A percentile compares a stretch with the other conserved stretches of the same genome.
Conservation (phyloP, 1,140 invertebrate species). For the Drosophila insularis region DNA sequence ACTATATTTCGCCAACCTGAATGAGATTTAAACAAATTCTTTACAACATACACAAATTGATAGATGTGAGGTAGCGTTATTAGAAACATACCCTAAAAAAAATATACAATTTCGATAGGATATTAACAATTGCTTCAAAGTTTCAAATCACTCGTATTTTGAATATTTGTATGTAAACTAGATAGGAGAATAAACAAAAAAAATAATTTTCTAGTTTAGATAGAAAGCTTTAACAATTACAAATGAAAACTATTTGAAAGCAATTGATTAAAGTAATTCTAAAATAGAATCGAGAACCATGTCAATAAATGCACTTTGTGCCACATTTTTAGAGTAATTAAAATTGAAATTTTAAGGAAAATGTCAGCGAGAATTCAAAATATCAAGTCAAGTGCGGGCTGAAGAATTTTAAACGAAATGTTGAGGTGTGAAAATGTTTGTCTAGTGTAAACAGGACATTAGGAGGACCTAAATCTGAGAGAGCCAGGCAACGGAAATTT, state of each 20-base stretch:
- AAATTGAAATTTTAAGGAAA: background rate
- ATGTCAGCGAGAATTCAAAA: background rate
- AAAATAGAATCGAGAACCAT: background rate
- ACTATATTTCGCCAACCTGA: background rate
- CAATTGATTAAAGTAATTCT: background rate
- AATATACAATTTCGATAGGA: background rate
- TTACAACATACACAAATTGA: no score
- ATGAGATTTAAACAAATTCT: background rate
- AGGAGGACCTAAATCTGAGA: conserved; percentile 1
- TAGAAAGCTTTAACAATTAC: background rate
- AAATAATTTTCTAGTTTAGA: background rate
- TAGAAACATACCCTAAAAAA: background rate
- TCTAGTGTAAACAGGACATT: conserved; percentile 2
- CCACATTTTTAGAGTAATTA: background rate
- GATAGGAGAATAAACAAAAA: background rate
- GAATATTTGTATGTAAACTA: background rate
- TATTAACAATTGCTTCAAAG: background rate
- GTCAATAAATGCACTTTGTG: background rate
- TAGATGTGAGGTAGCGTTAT: no score
- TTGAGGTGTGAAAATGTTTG: conserved; percentile 4
- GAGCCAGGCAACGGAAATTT: background rate
- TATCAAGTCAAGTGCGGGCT: background rate
- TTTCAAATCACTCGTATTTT: background rate
- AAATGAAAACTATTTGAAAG: background rate
- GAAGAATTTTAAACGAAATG: background rate